Conservation (phyloP, 2,888 invertebrate species). For the Pantelozetes paolii region DNA sequence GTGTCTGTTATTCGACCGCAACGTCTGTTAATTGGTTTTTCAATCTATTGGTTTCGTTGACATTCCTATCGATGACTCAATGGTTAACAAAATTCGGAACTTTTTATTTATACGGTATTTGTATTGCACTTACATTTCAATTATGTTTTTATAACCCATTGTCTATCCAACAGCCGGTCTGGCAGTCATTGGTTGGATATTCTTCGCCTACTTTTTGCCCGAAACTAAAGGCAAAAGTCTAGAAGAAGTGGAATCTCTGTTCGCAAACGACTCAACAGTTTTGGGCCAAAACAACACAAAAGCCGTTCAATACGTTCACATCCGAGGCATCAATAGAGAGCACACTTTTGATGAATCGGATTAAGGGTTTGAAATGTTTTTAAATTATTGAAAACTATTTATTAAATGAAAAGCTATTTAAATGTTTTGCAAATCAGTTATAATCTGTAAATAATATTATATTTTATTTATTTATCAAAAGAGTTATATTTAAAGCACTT, state of each 20-base stretch:
- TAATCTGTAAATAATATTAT: too few species aligned
- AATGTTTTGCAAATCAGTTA: too few species aligned
- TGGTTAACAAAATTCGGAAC: slow-evolving; percentile 54
- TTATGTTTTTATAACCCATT: neutral
- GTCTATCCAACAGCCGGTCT: slow-evolving; percentile 19
- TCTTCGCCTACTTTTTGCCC: slow-evolving; percentile 56
- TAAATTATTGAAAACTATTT: too few species aligned
- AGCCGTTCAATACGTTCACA: slow-evolving; percentile 56
- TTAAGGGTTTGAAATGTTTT: too few species aligned
- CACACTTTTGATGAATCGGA: slow-evolving; percentile 41
- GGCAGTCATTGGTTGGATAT: slow-evolving; percentile 48
- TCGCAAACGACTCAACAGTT: slow-evolving; percentile 48
- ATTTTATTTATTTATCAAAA: too few species aligned
- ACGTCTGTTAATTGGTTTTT: slow-evolving; percentile 57
- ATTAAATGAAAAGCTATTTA: too few species aligned
- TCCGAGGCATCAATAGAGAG: slow-evolving; percentile 54
- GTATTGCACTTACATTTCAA: too few species aligned
- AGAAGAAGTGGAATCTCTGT: slow-evolving; percentile 57
- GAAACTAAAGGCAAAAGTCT: slow-evolving; percentile 58
- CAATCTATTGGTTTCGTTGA: slow-evolving; percentile 57
- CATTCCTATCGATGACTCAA: slow-evolving; percentile 56
- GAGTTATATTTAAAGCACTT: too few species aligned
- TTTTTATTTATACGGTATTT: slow-evolving; percentile 41
- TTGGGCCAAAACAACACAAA: slow-evolving; percentile 45
- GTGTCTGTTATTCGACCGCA: slow-evolving; percentile 55